A percentile compares a stretch with the other conserved stretches of the same genome.
phyloP scores from a whole-genome alignment of 2,888 invertebrate genomes.

The Lasioglossum calceatum region DNA sequence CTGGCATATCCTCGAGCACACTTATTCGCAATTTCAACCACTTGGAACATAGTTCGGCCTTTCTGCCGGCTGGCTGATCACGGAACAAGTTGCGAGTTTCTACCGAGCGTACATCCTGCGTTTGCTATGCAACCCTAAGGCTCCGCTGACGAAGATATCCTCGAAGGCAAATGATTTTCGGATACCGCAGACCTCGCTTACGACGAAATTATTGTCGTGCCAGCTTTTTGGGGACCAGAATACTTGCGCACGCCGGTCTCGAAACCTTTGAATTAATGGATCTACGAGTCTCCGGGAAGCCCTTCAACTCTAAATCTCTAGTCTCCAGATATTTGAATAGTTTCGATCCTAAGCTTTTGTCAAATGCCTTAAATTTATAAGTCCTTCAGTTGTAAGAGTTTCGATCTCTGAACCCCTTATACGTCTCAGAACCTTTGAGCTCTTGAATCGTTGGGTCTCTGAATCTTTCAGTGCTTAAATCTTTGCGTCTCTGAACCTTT shows the following conservation, averaged over 20 bases:
- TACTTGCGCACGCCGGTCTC: neutral
- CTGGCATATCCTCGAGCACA: conserved; percentile 26
- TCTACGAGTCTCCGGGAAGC: neutral
- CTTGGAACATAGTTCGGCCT: conserved; percentile 23
- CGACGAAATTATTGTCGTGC: neutral
- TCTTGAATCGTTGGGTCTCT: neutral
- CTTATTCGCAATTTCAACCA: conserved; percentile 46
- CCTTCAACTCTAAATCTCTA: neutral
- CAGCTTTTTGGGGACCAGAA: neutral
- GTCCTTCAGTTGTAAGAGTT: neutral
- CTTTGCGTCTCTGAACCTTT: neutral
- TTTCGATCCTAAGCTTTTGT: neutral
- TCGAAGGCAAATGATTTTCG: conserved; percentile 4
- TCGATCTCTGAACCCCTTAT: neutral
- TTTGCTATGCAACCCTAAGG: neutral
- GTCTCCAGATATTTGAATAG: neutral
- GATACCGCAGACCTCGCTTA: neutral
- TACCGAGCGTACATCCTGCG: neutral
- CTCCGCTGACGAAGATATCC: conserved; percentile 1
- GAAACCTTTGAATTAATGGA: neutral
- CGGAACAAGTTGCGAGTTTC: conserved; percentile 7
- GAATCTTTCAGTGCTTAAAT: neutral
- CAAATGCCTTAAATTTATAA: neutral
- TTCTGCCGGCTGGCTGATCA: conserved; percentile 11
- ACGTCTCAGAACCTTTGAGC: too few relatives aligned